phyloP scores from a whole-genome alignment of 2,888 invertebrate species.

The Odontothrips loti region DNA sequence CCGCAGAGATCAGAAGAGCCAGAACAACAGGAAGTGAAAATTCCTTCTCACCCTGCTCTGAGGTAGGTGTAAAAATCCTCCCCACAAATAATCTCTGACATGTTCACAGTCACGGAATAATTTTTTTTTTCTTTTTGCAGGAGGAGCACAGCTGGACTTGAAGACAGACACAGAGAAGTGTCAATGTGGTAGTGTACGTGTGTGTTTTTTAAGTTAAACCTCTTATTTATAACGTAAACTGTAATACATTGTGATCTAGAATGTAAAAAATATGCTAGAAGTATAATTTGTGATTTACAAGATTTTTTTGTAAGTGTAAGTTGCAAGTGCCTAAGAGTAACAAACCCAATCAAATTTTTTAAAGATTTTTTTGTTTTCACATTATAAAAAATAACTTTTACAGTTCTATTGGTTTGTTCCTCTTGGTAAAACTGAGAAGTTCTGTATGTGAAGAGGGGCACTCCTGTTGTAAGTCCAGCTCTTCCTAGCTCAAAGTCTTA shows the following conservation, averaged over 20 bases:
- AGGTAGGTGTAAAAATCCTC: background rate
- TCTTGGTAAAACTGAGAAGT: background rate
- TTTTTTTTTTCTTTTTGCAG: background rate
- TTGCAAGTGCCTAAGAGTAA: background rate
- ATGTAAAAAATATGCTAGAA: background rate
- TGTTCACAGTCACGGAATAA: background rate
- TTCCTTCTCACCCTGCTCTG: background rate
- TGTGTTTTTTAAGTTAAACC: background rate
- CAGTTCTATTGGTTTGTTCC: background rate
- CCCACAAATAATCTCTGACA: background rate
- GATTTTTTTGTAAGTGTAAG: background rate
- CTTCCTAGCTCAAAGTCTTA: conserved; percentile 6
- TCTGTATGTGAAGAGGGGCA: background rate
- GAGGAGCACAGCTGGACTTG: background rate
- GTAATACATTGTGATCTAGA: conserved; percentile 25
- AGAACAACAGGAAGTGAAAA: background rate
- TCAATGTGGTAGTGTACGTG: background rate
- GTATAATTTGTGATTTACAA: background rate
- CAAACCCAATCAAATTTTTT: background rate
- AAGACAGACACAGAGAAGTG: background rate
- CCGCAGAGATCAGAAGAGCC: background rate
- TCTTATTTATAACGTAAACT: conserved; percentile 21
- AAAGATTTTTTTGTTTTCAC: background rate
- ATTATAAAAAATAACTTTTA: background rate
- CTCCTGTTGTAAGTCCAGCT: background rate